Conservation (phyloP, 2,797 vertebrate species). For the Heteromormyrus szaboi region DNA sequence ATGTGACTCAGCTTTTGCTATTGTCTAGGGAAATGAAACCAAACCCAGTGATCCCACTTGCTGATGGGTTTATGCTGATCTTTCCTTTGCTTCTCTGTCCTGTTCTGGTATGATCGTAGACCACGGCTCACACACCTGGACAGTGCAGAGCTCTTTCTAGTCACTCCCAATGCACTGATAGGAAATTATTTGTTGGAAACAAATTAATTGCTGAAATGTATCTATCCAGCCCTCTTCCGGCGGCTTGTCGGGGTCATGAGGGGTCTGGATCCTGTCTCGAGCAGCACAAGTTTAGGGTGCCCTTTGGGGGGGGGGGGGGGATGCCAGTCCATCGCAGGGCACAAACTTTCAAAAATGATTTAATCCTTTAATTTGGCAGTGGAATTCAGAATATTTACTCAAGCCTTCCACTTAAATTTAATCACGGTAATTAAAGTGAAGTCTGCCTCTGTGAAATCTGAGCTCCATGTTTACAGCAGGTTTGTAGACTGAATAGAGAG, state of each 20-base stretch:
- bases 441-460: neutral
- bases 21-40: neutral
- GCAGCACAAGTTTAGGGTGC: neutral
- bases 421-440: neutral
- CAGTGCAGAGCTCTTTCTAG: neutral
- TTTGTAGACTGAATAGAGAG: neutral
- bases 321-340: neutral
- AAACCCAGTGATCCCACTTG: neutral
- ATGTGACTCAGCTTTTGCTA: neutral
- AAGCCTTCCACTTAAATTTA: neutral
- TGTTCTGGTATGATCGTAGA: neutral
- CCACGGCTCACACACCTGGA: neutral
- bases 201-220: neutral
- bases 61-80: neutral
- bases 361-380: neutral
- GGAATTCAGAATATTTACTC: neutral
- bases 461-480: neutral
- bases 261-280: neutral
- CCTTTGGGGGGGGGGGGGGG: neutral
- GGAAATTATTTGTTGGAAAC: neutral
- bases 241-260: neutral
- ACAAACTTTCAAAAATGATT: neutral
- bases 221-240: neutral
- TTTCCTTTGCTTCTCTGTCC: neutral
- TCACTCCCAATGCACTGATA: neutral